Percentiles rank a stretch among this genome's conserved stretches.
Evolutionary conservation across 2,888 invertebrate species (phyloP).

Genomic region (Drosophila parthenogenetica): DNA sequence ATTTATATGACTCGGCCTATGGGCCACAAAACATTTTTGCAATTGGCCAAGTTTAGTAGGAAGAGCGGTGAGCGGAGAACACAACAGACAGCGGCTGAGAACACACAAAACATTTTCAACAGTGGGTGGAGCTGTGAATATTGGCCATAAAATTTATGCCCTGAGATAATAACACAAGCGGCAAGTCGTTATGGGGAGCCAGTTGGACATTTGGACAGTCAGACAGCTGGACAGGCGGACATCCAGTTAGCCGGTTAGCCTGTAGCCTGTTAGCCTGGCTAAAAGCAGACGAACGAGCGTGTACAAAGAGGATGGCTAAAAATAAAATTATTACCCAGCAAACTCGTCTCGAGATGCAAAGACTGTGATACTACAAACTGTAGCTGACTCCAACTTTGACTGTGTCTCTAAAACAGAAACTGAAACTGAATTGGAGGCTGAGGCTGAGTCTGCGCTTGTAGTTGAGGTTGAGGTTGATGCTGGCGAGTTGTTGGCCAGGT

Average conservation of each 20-base stretch:
- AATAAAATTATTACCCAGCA: constrained; percentile 76
- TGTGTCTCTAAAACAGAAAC: constrained; percentile 10
- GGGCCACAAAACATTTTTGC: constrained; percentile 74
- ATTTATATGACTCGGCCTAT: constrained; percentile 60
- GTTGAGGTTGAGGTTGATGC: constrained; percentile 48
- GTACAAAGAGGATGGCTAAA: constrained; percentile 46
- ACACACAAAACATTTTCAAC: constrained; percentile 75
- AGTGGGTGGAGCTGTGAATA: constrained; percentile 83
- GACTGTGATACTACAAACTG: constrained; percentile 50
- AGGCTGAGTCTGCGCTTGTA: background rate
- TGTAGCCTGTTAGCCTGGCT: constrained; percentile 16
- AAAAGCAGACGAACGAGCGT: constrained; percentile 21
- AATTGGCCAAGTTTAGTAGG: constrained; percentile 45
- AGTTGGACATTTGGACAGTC: constrained; percentile 25
- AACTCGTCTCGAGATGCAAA: constrained; percentile 75
- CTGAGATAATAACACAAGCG: constrained; percentile 79
- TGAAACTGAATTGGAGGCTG: constrained; percentile 21
- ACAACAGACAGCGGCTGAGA: constrained; percentile 32
- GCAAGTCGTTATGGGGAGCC: constrained; percentile 73
- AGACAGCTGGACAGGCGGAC: constrained; percentile 15
- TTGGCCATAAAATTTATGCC: constrained; percentile 80
- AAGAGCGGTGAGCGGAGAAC: too few relatives aligned
- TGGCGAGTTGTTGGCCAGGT: constrained; percentile 56
- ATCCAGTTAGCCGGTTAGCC: constrained; percentile 14
- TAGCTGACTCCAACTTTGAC: constrained; percentile 2